Conservation (phyloP, 2,797 vertebrate genomes). For the Anableps anableps region DNA sequence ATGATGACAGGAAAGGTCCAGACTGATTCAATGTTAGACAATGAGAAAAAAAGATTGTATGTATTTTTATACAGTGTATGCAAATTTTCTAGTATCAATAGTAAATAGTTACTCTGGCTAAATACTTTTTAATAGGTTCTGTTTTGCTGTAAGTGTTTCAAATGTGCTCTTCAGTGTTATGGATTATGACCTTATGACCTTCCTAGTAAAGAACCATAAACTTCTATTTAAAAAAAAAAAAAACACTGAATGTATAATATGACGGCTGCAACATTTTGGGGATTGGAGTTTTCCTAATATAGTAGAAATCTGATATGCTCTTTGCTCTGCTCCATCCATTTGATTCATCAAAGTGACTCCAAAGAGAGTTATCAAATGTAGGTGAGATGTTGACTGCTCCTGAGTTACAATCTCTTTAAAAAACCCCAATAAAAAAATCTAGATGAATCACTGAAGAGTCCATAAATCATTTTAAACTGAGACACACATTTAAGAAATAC, state of each 20-base stretch:
- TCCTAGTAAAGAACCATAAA: not conserved
- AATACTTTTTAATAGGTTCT: too few relatives aligned
- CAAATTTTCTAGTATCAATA: not conserved
- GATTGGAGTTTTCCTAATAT: not conserved
- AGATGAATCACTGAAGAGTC: not conserved
- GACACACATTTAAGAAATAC: not conserved
- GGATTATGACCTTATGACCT: not conserved
- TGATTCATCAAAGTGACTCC: not conserved
- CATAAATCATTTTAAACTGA: not conserved
- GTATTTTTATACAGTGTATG: too few relatives aligned
- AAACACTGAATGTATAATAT: not conserved
- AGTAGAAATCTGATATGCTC: not conserved
- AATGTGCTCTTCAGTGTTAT: not conserved
- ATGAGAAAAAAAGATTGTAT: too few relatives aligned
- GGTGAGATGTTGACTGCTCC: not conserved
- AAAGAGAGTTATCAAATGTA: not conserved
- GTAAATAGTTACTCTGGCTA: not conserved
- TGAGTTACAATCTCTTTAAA: not conserved
- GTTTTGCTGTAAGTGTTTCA: too few relatives aligned
- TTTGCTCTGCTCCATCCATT: too few relatives aligned
- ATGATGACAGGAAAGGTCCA: too few relatives aligned
- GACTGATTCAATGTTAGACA: too few relatives aligned
- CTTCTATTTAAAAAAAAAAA: not conserved
- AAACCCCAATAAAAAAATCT: not conserved
- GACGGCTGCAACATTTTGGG: not conserved